Base-by-base conservation (phyloP, 2,888 invertebrate genomes). In the Agriopis leucophaearia region DNA sequence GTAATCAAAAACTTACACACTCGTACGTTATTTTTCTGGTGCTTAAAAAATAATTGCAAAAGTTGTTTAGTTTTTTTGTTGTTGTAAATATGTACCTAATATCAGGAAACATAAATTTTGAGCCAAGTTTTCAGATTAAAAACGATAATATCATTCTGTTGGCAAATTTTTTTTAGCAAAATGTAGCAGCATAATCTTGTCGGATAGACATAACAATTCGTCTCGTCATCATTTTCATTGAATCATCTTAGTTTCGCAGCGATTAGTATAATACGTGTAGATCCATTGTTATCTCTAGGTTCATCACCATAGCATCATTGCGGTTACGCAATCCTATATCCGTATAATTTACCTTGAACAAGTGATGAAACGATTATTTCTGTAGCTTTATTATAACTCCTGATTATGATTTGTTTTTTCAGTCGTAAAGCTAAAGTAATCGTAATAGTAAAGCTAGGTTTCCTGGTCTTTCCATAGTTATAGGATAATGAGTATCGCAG, bases 281-380 rank as follows among this genome's bases (percentile, higher is more conserved):
- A 56, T 56, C 50, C 48, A 42, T 38, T 50, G 48, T 64, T n/a
- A 42, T 51, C 27, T 50, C 56, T 56, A 8, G 35, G 36, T 12
- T 48, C 45, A 47, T 40, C 54, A 55, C 42, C n/a, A 45, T 61
- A 55, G 36, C 56, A 61, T 56, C 60, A 61, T 48, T 56, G 40
- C 15, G 58, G 38, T 51, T 51, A 40, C 52, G 64, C 54, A 42
- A 59, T 54, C 58, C n/a, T 45, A 38, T 15, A 52, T 64, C n/a
- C 45, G 50, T 57, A 16, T n/a, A 35, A 9, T 15, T 58, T 15
- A 16, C 58, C 64, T 64, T 52, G 51, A 47, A 52, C n/a, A 38
- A n/a, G 45, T 45, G 44, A 64, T 64, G 52, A 45, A 51, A 51
- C 12, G n/a, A 56, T 50, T 40, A 64, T 38, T 44, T 56, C 40